Evolutionary conservation across 2,113 vertebrate species (phyloP).

Genomic region (Rynchops niger): DNA sequence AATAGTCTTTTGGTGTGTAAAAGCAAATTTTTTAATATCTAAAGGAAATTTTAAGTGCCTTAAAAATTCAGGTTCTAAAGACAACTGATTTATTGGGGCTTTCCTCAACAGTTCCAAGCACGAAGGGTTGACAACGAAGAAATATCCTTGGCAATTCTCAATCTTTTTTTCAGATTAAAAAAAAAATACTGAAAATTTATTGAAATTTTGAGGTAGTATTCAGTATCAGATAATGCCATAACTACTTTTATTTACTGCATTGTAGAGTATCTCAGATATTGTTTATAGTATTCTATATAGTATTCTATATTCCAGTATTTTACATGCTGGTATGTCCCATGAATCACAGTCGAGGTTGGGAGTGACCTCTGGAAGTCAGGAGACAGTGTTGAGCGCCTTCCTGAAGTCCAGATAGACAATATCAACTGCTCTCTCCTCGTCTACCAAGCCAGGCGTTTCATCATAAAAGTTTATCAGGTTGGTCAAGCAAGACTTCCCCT

Average conservation of each 20-base stretch:
- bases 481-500: neutral
- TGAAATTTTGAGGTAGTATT: neutral
- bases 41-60: neutral
- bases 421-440: neutral
- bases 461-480: neutral
- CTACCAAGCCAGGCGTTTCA: neutral
- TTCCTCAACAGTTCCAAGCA: neutral
- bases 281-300: too few relatives aligned
- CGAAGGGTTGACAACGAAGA: neutral
- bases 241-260: neutral
- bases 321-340: neutral
- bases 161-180: neutral
- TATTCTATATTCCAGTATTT: too few relatives aligned
- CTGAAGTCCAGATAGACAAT: neutral
- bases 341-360: neutral
- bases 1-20: neutral
- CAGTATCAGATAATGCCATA: neutral
- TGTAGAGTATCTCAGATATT: neutral
- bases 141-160: neutral
- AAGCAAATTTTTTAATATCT: neutral
- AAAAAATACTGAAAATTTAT: neutral
- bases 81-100: neutral
- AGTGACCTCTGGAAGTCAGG: neutral
- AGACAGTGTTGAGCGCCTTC: neutral
- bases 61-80: neutral